A percentile compares a stretch with the other conserved stretches of the same genome.
These are phyloP conservation scores for Drosophila murphyi DNA, from an alignment of 1,140 invertebrate species.

Conservation along the genomic window DNA sequence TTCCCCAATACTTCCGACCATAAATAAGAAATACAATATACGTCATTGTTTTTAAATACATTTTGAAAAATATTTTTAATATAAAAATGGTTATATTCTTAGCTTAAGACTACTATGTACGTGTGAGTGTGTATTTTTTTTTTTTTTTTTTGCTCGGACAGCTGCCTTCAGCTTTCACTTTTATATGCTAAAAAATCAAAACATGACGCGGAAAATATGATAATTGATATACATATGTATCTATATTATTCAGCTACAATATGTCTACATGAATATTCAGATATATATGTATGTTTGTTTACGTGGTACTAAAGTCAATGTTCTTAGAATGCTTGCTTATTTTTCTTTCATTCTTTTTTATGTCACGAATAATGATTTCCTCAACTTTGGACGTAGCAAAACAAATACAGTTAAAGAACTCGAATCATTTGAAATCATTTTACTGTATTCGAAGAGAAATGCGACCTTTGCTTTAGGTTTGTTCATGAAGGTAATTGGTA, in stretches of 20 bases:
- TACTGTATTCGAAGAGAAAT: constrained; percentile 1
- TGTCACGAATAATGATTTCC: constrained; percentile 30
- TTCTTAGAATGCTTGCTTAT: constrained; percentile 52
- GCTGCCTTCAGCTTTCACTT: constrained; percentile 23
- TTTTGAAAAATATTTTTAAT: constrained; percentile 80
- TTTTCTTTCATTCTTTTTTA: constrained; percentile 6
- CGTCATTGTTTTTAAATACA: constrained; percentile 61
- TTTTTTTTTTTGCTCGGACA: constrained; percentile 44
- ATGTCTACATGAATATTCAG: constrained; percentile 61
- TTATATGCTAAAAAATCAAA: constrained; percentile 61
- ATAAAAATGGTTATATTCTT: constrained; percentile 69
- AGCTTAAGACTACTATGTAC: constrained; percentile 66
- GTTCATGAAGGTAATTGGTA: constrained; percentile 1
- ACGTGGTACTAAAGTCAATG: constrained; percentile 47
- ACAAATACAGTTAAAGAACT: constrained; percentile 13
- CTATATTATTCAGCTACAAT: constrained; percentile 66
- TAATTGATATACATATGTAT: constrained; percentile 47
- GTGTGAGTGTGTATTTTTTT: constrained; percentile 49
- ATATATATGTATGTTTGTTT: constrained; percentile 36
- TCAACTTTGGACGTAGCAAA: constrained; percentile 7
- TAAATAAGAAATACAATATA: constrained; percentile 9
- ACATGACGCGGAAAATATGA: constrained; percentile 56
- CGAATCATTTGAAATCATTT: neutral
- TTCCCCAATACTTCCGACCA: neutral
- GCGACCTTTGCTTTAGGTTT: constrained; percentile 9